Evolutionary conservation across 2,797 vertebrate species (phyloP).

Genomic region (Microtus agrestis): DNA sequence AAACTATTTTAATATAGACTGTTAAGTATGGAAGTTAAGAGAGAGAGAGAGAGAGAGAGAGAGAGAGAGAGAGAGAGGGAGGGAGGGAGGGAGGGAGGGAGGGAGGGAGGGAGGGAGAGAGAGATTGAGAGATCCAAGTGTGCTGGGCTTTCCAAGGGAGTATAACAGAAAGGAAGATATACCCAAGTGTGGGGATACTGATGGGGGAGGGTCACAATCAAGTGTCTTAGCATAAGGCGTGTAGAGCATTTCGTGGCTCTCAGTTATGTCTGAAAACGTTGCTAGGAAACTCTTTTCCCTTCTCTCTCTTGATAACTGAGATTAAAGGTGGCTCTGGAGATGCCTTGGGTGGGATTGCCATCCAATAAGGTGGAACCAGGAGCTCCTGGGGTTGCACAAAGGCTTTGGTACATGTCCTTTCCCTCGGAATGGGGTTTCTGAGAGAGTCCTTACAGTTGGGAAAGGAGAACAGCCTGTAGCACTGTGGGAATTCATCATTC

Average conservation of each 20-base stretch:
- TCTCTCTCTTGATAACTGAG: not conserved
- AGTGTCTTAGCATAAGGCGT: not conserved
- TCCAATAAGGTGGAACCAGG: not conserved
- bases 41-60: not conserved
- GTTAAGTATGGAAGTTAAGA: not conserved
- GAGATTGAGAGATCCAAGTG: too few relatives aligned
- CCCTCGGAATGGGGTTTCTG: not conserved
- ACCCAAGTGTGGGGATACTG: not conserved
- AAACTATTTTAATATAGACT: not conserved
- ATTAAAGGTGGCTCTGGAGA: not conserved
- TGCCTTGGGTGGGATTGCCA: not conserved
- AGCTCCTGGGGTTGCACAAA: not conserved
- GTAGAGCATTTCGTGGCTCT: not conserved
- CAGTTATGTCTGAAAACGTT: not conserved
- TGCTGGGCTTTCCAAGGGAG: not conserved
- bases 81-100: not conserved
- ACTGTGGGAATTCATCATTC: not conserved
- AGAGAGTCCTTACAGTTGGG: not conserved
- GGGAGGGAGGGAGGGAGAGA: not conserved
- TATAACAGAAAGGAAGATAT: not conserved
- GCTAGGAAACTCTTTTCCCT: not conserved
- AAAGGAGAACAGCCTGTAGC: not conserved
- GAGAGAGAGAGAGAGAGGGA: not conserved
- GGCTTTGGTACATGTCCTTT: not conserved
- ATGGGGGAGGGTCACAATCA: not conserved